Percentiles rank a stretch among this genome's conserved stretches.
phyloP scores from a whole-genome alignment of 2,113 vertebrate genomes.

The Tinamus guttatus region DNA sequence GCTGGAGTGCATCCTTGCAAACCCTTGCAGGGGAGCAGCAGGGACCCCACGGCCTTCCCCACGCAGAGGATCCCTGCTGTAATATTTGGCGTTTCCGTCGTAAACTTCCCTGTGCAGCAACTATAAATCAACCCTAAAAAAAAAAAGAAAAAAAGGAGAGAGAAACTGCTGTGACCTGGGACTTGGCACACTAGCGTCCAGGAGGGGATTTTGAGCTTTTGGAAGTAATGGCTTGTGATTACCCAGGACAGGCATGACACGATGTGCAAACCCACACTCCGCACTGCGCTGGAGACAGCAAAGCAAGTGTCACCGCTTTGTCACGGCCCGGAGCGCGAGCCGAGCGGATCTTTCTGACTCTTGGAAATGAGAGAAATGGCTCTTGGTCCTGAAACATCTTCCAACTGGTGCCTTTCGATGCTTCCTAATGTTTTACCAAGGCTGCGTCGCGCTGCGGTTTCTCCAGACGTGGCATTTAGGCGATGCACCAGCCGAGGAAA shows the following conservation, averaged over 20 bases:
- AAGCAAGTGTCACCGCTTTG: constrained; percentile 23
- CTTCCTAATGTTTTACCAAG: background rate
- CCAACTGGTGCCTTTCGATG: background rate
- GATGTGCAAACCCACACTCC: constrained; percentile 55
- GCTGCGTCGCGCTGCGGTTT: constrained; percentile 1
- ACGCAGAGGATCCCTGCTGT: background rate
- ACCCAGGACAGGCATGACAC: constrained; percentile 58
- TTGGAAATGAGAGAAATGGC: background rate
- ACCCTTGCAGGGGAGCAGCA: background rate
- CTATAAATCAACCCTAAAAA: constrained; percentile 36
- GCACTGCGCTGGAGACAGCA: background rate
- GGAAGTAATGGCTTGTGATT: constrained; percentile 69
- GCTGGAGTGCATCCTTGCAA: background rate
- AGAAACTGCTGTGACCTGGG: constrained; percentile 39
- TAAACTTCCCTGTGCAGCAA: constrained; percentile 50
- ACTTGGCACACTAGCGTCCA: constrained; percentile 57
- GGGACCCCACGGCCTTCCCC: background rate
- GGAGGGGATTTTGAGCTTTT: constrained; percentile 68
- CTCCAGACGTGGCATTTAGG: constrained; percentile 71
- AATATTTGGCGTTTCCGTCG: constrained; percentile 50
- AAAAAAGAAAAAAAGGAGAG: too few relatives aligned
- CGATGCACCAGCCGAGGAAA: constrained; percentile 79
- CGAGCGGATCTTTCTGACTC: background rate
- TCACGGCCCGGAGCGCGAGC: background rate
- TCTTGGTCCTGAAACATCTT: background rate